Base-by-base conservation (phyloP, 2,888 invertebrate genomes). In the Onchidella celtica region DNA sequence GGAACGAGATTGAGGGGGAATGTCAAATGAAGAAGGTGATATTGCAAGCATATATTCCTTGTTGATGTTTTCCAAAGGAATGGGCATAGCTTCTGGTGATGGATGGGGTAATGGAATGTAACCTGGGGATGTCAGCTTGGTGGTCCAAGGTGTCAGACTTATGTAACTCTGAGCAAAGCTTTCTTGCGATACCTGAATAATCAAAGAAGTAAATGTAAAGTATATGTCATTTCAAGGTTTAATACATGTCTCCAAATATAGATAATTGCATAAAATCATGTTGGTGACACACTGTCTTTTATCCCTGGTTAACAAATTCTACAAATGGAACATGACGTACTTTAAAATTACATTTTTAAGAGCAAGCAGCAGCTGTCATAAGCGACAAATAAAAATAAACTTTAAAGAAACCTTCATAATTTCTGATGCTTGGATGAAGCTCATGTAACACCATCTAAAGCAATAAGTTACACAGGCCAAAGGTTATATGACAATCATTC, bases 71-170 rank as follows among this genome's bases (percentile, higher is more conserved):
- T 70, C 68, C 14, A 81, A 27, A 36, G 76, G 69, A 9, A 81
- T 63, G 14, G 81, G 75, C 76, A 81, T 34, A 29, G 59, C 61
- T n/a, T 81, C 81, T 32, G 32, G 24, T 4, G 65, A 36, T 36
- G 69, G 61, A 14, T 17, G n/a, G 3, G 68, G 75, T 2, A 73
- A 21, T 34, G 69, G 55, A 3, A 29, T 14, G 9, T 57, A 69
- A 3, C 61, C 75, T 57, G 65, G 59, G 1, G 61, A 38, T 21
- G 75, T 68, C 3, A 81, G 69, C 24, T 75, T 74, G 47, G 34
- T 75, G 11, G 81, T 81, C 81, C 81, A 81, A 0, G 81, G 69
- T 24, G 69, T 75, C 24, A 81, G 34, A 27, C 61, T 69, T 27
- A 61, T 69, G 34, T 81, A 81, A 38, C 69, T 80, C 21, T 78